Conservation (phyloP, 2,888 invertebrate genomes). For the Ditylenchus weischeri region DNA sequence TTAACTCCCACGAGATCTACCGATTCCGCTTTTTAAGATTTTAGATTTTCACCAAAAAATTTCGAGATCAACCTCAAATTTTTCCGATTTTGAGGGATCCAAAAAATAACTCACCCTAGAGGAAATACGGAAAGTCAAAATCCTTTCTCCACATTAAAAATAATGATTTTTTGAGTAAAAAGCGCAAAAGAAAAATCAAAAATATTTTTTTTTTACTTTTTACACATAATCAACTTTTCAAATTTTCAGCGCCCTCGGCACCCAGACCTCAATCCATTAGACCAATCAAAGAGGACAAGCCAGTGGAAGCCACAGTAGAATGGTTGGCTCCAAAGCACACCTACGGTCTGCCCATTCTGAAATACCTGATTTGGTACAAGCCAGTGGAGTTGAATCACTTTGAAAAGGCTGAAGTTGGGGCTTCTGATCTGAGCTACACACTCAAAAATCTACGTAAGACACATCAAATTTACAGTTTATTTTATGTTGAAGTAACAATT, state of each 20-base stretch:
- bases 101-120: too few relatives aligned
- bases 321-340: slow-evolving; percentile 75
- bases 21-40: too few relatives aligned
- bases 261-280: slow-evolving; percentile 65
- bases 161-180: too few relatives aligned
- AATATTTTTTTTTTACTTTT: too few relatives aligned
- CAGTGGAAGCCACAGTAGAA: slow-evolving; percentile 82
- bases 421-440: slow-evolving; percentile 27
- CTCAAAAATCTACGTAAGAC: slow-evolving; percentile 34
- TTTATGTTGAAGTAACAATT: slow-evolving; percentile 2
- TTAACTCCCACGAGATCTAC: too few relatives aligned
- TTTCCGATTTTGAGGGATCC: too few relatives aligned
- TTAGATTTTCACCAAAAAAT: too few relatives aligned
- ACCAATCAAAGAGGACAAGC: slow-evolving; percentile 79
- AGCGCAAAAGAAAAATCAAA: too few relatives aligned
- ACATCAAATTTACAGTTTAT: not conserved
- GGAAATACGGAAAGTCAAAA: too few relatives aligned
- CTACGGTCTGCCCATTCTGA: slow-evolving; percentile 65
- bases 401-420: slow-evolving; percentile 32
- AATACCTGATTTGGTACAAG: slow-evolving; percentile 82
- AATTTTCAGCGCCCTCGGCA: slow-evolving; percentile 61
- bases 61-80: too few relatives aligned
- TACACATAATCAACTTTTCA: too few relatives aligned
- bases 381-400: slow-evolving; percentile 68
- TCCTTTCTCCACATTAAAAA: too few relatives aligned